Evolutionary conservation across 2,113 vertebrate genomes (phyloP), one percentile per base, ranked within the genome.

Genomic region (Anarrhichthys ocellatus): DNA sequence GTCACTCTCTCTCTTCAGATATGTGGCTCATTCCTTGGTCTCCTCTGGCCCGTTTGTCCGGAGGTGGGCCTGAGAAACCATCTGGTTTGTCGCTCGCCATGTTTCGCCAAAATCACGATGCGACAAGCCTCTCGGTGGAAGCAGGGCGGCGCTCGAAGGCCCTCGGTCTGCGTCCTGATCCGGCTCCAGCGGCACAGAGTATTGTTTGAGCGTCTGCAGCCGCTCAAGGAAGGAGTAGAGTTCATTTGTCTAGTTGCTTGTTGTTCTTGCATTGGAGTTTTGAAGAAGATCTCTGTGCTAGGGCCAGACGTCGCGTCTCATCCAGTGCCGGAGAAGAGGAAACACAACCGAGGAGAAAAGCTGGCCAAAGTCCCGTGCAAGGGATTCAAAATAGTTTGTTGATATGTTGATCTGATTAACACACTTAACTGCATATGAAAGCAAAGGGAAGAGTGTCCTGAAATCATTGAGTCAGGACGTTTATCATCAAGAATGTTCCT

Each of bases 221-320:
- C 70, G 74, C 70, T 62, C 32, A 36, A 83, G 73, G 50, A 70
- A 73, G 83, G 89, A 92, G 79, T 72, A 32, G 52, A 74, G 81
- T 73, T 85, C 50, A 17, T 86, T 68, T 81, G 68, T 85, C 48
- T 89, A 79, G 64, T 76, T 81, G 82, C 81, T 73, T 70, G 11
- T 85, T 82, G 72, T 87, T 80, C 72, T 77, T 56, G 9, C 83
- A 3, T 59, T 27, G 87, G 88, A 90, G 88, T 73, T 87, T 73
- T 70, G 72, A 81, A 63, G 63, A 89, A 72, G 79, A 78, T 76
- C 76, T 76, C 87, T 63, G 76, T 69, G 59, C 72, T 85, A 85
- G 83, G 80, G 87, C 67, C 88, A 88, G 78, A 86, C 86, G 44
- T 82, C 62, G 6, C 3, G 29, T 76, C 80, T 87, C 75, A 50